These are phyloP conservation scores for Hippopotamus amphibius DNA, from an alignment of 2,113 vertebrate genomes.

Conservation along the genomic window DNA sequence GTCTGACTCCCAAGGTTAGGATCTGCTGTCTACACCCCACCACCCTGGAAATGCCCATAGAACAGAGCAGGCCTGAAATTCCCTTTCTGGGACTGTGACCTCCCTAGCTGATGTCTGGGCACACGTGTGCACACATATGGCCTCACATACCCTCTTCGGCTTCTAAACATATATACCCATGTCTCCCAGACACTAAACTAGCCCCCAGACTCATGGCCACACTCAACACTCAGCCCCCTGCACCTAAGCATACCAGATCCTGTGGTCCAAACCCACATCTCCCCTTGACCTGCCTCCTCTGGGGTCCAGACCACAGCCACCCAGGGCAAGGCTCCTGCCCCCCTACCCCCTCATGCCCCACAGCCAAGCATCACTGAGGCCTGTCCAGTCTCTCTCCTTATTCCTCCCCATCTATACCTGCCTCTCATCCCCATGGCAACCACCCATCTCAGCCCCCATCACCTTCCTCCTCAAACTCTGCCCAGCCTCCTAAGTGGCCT, in stretches of 20 bases:
- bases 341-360: neutral
- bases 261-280: neutral
- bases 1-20: neutral
- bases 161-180: neutral
- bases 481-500: neutral
- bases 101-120: neutral
- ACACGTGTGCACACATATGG: neutral
- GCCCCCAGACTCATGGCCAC: neutral
- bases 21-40: neutral
- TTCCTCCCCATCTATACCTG: neutral
- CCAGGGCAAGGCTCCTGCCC: neutral
- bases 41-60: neutral
- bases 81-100: neutral
- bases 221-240: neutral
- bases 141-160: neutral
- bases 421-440: slow-evolving; percentile 45
- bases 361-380: neutral
- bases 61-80: neutral
- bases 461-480: neutral
- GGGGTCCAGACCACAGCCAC: neutral
- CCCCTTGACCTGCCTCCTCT: neutral
- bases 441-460: neutral
- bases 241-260: neutral
- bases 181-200: neutral
- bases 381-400: neutral